Conservation (phyloP, 2,797 vertebrate genomes). For the Dendrocincla tyrannina region DNA sequence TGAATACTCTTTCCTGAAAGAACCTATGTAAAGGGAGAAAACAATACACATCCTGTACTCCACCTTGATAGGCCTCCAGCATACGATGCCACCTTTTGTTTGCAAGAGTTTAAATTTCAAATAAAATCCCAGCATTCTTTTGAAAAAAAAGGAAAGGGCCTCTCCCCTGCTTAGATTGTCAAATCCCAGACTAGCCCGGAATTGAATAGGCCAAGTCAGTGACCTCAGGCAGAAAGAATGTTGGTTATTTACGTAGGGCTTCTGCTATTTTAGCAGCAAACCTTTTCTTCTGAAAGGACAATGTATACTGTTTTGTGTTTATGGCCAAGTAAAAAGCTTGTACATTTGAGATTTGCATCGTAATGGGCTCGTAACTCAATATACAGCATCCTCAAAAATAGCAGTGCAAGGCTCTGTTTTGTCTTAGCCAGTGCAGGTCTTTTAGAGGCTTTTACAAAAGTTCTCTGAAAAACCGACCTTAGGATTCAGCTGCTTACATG, state of each 20-base stretch:
- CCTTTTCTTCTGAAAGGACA: constrained; percentile 68
- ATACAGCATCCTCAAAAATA: constrained; percentile 54
- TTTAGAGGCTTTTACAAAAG: constrained; percentile 39
- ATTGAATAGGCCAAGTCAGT: constrained; percentile 92
- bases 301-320: constrained; percentile 82
- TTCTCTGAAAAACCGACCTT: background rate
- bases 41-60: constrained; percentile 68
- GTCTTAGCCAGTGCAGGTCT: background rate
- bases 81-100: constrained; percentile 69
- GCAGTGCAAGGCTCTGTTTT: constrained; percentile 45
- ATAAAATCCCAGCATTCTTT: constrained; percentile 73
- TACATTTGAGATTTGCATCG: constrained; percentile 71
- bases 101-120: constrained; percentile 72
- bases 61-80: constrained; percentile 68
- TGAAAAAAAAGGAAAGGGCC: constrained; percentile 81
- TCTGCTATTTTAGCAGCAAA: constrained; percentile 78
- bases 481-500: background rate
- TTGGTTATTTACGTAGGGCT: constrained; percentile 90
- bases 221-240: constrained; percentile 95
- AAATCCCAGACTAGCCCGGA: constrained; percentile 73
- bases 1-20: constrained; percentile 54
- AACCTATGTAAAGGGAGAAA: constrained; percentile 58
- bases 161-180: constrained; percentile 80
- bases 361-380: constrained; percentile 62
- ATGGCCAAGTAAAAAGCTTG: constrained; percentile 73